Conservation (phyloP, 2,113 vertebrate species). For the Hippotragus niger region DNA sequence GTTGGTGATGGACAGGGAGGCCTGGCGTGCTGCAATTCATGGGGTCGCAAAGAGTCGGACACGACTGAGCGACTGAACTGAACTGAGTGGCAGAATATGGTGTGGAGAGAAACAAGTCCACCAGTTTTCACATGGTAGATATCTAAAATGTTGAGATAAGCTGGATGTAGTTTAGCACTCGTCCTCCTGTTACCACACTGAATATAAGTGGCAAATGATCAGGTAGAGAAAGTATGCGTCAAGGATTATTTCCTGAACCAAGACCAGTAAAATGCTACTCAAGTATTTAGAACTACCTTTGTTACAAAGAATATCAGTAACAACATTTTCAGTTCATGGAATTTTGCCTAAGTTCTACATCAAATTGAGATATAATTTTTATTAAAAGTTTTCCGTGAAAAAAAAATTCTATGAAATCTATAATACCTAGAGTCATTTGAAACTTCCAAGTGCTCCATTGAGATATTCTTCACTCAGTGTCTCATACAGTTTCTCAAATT, state of each 20-base stretch:
- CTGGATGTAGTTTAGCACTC: background rate
- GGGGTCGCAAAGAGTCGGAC: too few relatives aligned
- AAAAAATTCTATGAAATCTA: background rate
- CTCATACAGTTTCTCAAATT: background rate
- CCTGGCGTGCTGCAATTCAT: too few relatives aligned
- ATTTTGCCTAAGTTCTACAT: background rate
- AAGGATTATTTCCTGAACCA: background rate
- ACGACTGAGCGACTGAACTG: too few relatives aligned
- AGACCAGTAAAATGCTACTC: background rate
- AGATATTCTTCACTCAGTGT: background rate
- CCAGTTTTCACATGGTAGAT: background rate
- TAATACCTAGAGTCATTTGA: background rate
- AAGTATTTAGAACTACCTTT: background rate
- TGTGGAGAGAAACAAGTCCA: background rate
- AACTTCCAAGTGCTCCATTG: background rate
- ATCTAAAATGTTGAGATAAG: background rate
- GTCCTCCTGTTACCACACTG: background rate
- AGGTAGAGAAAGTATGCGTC: background rate
- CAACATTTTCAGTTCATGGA: background rate
- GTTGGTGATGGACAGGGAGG: too few relatives aligned
- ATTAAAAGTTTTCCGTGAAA: background rate
- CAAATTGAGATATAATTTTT: background rate
- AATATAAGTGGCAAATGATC: background rate
- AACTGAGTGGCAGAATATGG: background rate
- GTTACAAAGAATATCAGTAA: background rate